Conservation (phyloP, 2,113 vertebrate species). For the Nansenia antarctica region DNA sequence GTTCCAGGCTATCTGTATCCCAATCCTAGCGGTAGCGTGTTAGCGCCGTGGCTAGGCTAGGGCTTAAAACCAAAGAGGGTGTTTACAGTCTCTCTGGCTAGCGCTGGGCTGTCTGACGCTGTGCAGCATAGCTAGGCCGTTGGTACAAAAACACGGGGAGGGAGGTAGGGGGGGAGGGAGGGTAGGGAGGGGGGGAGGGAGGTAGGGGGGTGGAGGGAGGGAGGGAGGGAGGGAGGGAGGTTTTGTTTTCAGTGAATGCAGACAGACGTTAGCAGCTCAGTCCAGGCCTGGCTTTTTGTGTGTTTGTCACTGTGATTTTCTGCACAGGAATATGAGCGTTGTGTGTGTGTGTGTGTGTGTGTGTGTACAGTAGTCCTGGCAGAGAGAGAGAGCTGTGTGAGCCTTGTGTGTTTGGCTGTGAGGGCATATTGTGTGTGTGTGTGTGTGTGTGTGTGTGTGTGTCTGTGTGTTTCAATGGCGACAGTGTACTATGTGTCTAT, state of each 20-base stretch:
- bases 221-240: neutral
- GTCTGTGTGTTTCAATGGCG: conserved; percentile 56
- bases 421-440: conserved; percentile 58
- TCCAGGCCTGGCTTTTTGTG: conserved; percentile 47
- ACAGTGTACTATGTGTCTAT: no score
- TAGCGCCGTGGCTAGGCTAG: neutral
- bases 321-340: conserved; percentile 55
- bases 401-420: conserved; percentile 55
- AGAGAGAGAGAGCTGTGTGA: conserved; percentile 42
- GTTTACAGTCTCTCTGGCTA: no score
- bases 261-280: conserved; percentile 16
- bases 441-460: no score
- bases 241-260: neutral
- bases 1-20: neutral
- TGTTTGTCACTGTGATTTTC: conserved; percentile 62
- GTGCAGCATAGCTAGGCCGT: no score
- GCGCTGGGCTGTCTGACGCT: neutral
- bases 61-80: no score
- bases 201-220: no score
- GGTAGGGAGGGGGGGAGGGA: neutral
- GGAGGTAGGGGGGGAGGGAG: neutral
- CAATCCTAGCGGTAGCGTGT: neutral
- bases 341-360: conserved; percentile 25
- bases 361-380: conserved; percentile 19
- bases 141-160: neutral